Percentiles rank a stretch among this genome's conserved stretches.
Evolutionary conservation across 2,113 vertebrate genomes (phyloP).

Genomic region (Bujurquina vittata): DNA sequence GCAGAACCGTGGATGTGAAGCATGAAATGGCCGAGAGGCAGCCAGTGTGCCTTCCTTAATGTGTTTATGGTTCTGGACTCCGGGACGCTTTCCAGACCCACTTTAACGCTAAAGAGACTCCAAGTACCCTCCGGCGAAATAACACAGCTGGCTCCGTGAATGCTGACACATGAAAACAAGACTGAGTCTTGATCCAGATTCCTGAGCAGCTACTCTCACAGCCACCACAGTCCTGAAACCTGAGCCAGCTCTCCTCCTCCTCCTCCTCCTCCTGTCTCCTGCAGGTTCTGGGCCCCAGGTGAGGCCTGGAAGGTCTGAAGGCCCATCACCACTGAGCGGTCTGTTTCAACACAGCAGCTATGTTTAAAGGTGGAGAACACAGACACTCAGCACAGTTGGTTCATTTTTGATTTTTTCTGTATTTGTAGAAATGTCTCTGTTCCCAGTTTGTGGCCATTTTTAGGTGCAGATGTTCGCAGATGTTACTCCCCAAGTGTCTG

Average conservation of each 20-base stretch:
- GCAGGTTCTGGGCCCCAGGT: not conserved
- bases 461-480: not conserved
- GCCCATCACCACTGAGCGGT: not conserved
- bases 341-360: not conserved
- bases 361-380: not conserved
- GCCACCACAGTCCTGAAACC: not conserved
- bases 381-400: not conserved
- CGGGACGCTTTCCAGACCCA: slow-evolving; percentile 47
- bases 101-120: slow-evolving; percentile 39
- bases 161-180: slow-evolving; percentile 60
- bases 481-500: not conserved
- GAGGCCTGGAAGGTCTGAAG: not conserved
- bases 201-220: slow-evolving; percentile 18
- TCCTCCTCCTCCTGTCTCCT: not conserved
- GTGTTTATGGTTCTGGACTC: slow-evolving; percentile 57
- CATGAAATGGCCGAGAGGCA: slow-evolving; percentile 33
- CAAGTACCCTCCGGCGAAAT: slow-evolving; percentile 56
- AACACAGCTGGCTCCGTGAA: slow-evolving; percentile 31
- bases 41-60: slow-evolving; percentile 17
- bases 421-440: not conserved
- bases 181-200: slow-evolving; percentile 6
- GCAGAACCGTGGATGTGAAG: slow-evolving; percentile 11
- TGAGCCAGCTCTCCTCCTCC: not conserved
- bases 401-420: not conserved
- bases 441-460: not conserved